phyloP scores from a whole-genome alignment of 2,113 vertebrate species.

The Macaca mulatta region DNA sequence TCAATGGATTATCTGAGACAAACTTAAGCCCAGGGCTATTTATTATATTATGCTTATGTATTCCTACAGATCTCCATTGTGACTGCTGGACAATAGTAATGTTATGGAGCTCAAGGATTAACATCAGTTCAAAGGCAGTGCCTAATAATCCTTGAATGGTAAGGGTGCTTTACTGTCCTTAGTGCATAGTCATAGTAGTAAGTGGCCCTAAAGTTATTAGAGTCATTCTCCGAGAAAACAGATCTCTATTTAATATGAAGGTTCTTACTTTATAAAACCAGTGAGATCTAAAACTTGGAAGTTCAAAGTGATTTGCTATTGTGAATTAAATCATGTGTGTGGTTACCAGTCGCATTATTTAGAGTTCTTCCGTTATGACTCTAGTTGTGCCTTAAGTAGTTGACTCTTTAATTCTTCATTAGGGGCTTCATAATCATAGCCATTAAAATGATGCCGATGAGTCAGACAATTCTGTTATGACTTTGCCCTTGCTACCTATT shows the following conservation, averaged over 20 bases:
- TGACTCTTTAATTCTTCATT: not conserved
- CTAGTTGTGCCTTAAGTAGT: not conserved
- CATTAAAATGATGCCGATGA: not conserved
- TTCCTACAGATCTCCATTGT: not conserved
- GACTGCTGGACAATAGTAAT: not conserved
- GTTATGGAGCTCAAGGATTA: not conserved
- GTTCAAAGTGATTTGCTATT: not conserved
- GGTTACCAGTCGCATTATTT: not conserved
- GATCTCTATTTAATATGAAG: not conserved
- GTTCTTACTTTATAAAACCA: not conserved
- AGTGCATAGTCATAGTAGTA: not conserved
- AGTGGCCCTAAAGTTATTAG: not conserved
- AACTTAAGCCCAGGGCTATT: not conserved
- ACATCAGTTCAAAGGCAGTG: not conserved
- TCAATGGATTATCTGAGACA: not conserved
- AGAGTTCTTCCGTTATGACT: not conserved
- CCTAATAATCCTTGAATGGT: not conserved
- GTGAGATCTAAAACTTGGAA: not conserved
- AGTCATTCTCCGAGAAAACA: not conserved
- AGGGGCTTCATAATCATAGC: not conserved
- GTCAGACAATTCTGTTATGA: not conserved
- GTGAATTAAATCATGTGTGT: not conserved
- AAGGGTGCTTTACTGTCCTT: not conserved
- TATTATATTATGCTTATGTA: not conserved
- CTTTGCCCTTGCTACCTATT: not conserved